Evolutionary conservation across 2,888 invertebrate species (phyloP).

Genomic region (Gibbula magus): DNA sequence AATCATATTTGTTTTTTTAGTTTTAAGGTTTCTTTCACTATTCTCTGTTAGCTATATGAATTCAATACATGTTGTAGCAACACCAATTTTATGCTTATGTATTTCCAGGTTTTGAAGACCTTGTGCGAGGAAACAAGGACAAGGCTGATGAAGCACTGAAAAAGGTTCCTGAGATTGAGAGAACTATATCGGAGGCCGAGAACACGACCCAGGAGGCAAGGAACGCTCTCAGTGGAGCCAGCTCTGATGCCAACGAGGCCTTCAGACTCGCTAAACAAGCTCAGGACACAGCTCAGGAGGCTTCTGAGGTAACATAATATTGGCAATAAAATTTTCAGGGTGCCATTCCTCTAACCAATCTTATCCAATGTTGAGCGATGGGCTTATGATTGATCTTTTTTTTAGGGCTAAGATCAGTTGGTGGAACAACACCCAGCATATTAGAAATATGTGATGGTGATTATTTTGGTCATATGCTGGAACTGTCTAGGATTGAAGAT

Average conservation of each 20-base stretch:
- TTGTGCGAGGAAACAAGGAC: constrained; percentile 89
- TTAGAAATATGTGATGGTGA: too few relatives aligned
- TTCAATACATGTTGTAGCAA: background rate
- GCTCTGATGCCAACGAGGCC: constrained; percentile 85
- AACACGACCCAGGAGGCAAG: constrained; percentile 84
- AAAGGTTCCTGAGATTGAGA: constrained; percentile 85
- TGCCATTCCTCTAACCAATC: too few relatives aligned
- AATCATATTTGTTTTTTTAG: too few relatives aligned
- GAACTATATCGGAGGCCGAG: constrained; percentile 83
- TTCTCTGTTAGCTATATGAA: background rate
- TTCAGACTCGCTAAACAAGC: constrained; percentile 85
- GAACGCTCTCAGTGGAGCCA: constrained; percentile 84
- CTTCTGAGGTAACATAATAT: constrained; percentile 80
- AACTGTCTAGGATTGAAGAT: too few relatives aligned
- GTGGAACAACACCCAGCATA: background rate
- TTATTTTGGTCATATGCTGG: too few relatives aligned
- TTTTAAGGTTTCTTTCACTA: background rate
- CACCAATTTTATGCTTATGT: background rate
- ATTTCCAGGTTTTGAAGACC: constrained; percentile 85
- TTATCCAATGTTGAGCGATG: too few relatives aligned
- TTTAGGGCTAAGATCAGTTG: too few relatives aligned
- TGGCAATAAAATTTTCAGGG: background rate
- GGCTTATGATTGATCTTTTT: too few relatives aligned
- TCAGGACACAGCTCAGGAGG: constrained; percentile 86
- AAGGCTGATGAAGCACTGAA: constrained; percentile 86